phyloP scores from a whole-genome alignment of 2,797 vertebrate genomes.

The Heterohyrax brucei region DNA sequence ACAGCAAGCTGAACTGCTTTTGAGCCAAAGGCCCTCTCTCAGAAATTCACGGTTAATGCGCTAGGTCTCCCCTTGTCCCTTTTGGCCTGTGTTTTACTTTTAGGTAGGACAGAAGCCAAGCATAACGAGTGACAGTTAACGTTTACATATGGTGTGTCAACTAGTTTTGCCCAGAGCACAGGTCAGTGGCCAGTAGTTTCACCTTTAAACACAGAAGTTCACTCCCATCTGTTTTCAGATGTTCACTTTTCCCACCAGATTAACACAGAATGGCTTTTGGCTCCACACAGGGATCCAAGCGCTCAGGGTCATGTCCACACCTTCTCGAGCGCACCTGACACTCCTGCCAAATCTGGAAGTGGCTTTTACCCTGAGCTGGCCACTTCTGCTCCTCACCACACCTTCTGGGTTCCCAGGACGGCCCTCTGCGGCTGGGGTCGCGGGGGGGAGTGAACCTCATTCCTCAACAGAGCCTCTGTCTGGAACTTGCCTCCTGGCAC shows the following conservation, averaged over 20 bases:
- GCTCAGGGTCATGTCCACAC: background rate
- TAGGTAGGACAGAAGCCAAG: background rate
- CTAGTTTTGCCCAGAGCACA: background rate
- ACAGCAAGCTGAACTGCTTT: background rate
- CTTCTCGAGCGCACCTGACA: fast-evolving
- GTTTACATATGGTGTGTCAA: background rate
- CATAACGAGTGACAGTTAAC: background rate
- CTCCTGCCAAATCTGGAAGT: background rate
- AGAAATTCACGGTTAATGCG: background rate
- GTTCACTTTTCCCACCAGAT: background rate
- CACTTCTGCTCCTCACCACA: fast-evolving
- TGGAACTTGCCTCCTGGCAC: background rate
- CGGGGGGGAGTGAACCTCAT: background rate
- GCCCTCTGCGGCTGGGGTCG: background rate
- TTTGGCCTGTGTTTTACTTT: background rate
- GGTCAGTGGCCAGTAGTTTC: background rate
- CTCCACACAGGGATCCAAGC: fast-evolving
- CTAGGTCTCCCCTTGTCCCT: background rate
- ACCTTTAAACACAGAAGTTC: background rate
- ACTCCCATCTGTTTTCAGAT: background rate
- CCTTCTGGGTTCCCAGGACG: background rate
- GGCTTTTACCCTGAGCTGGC: background rate
- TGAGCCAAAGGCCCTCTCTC: background rate
- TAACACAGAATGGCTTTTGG: background rate
- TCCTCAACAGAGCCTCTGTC: background rate